Base-by-base conservation (phyloP, 2,888 invertebrate species). In the Octodonta nipae region DNA sequence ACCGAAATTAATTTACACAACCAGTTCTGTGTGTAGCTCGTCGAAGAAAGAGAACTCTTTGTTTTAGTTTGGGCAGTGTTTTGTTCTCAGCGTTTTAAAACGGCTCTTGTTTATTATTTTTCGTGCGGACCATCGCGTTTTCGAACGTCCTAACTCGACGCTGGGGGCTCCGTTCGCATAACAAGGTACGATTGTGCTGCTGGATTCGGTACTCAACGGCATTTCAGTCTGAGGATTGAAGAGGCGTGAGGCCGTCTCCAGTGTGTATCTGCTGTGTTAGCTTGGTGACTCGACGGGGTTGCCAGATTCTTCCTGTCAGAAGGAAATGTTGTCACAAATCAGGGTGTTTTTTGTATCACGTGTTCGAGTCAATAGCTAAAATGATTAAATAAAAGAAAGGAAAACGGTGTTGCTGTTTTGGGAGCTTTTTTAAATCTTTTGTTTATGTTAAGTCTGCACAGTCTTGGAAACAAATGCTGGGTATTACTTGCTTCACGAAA, bases 1-100 rank as follows among this genome's bases (percentile, higher is more conserved):
- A 47, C 57, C 56, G 50, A 58, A 60, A 59, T 59, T 58, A 58
- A 60, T 60, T 59, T 57, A 58, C 57, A 60, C 58, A 60, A 60
- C 60, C 60, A 59, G 60, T 58, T 60, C 49, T 41, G 33, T 32
- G 35, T 36, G 38, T 41, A 40, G 43, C 44, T 49, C 47, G 43
- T 48, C 46, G 44, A 47, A 22, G 11, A n/a, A n/a, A n/a, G n/a
- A n/a, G n/a, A n/a, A 47, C 49, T 55, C 55, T 57, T 57, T 56
- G 56, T 57, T 57, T 56, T 55, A 55, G 54, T 50, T 56, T 52
- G 54, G 55, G 51, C 51, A 52, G 52, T 52, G 54, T 55, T 54
- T 53, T 54, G 53, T 55, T 56, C 55, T 54, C 51, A 52, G 51
- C 50, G 52, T 51, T 57, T 56, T 56, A 55, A 56, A 58, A 56